Base-by-base conservation (phyloP, 2,888 invertebrate genomes). In the Nephrocerus scutellatus region DNA sequence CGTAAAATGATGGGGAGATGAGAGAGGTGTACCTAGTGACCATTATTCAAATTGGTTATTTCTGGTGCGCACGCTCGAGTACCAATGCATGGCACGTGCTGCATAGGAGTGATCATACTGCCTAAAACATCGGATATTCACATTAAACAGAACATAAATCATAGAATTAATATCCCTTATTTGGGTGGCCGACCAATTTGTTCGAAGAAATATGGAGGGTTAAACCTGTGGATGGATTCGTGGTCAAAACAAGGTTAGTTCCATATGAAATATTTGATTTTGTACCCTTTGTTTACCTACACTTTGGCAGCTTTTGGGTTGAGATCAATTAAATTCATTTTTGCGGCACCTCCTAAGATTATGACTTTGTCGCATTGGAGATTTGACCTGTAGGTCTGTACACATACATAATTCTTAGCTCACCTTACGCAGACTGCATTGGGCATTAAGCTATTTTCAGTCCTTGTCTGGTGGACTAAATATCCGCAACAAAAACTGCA, bases 141-240 rank as follows among this genome's bases (percentile, higher is more conserved):
- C 51, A 53, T 54, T 59, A 63, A 64, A 64, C 57, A 62, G 54
- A 55, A 55, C 64, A 62, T 62, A 62, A 62, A 62, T 62, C 62
- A 63, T 36, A 38, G 49, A 49, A 50, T 60, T 61, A 62, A 63
- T 59, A 43, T 30, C 39, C 33, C 50, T 48, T 29, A 41, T 35
- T 29, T 30, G 38, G 19, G 20, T 25, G 34, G 25, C 12, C 30
- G 30, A 39, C 35, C 35, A 39, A 39, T 35, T 39, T 26, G 14
- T 31, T 5, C 14, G 9, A 2, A 12, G 22, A 6, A 31, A 13
- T 16, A 28, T 10, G 25, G 23, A 30, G 36, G 49, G 46, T 48
- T n/a, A n/a, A n/a, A 45, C 40, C 37, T 34, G 36, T 53, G 55
- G 53, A 47, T 52, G 54, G 57, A 40, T 55, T 52, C 46, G 52